Conservation (phyloP, 2,888 invertebrate species). For the Ctena decussata region DNA sequence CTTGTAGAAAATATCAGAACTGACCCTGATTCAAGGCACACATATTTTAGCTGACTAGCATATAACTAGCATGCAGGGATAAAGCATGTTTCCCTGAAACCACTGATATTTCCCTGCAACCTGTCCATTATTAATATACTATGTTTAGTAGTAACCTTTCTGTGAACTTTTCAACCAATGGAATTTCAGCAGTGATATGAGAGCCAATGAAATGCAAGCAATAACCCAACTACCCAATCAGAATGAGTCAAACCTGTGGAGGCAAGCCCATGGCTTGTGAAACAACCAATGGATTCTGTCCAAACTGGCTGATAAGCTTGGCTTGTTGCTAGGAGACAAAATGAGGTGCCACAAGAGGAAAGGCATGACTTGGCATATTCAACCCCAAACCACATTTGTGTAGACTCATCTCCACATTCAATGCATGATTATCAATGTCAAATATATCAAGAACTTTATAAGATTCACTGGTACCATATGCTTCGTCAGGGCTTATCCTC, state of each 20-base stretch:
- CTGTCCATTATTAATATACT: neutral
- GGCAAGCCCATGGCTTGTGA: constrained; percentile 2
- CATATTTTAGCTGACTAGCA: neutral
- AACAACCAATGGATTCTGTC: constrained; percentile 15
- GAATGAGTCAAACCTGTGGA: neutral
- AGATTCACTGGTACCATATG: too few relatives aligned
- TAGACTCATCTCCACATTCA: too few relatives aligned
- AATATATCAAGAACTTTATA: too few relatives aligned
- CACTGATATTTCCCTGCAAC: neutral
- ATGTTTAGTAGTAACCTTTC: neutral
- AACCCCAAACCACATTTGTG: too few relatives aligned
- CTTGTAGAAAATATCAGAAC: too few relatives aligned
- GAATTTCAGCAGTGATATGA: neutral
- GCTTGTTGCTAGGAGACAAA: constrained; percentile 21
- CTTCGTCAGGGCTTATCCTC: too few relatives aligned
- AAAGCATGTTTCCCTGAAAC: neutral
- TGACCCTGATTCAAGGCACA: too few relatives aligned
- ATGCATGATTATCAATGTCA: too few relatives aligned
- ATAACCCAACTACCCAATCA: neutral
- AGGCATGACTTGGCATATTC: too few relatives aligned
- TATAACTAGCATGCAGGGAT: neutral
- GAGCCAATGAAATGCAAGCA: constrained; percentile 5
- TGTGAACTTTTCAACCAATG: neutral
- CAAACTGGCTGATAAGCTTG: constrained; percentile 16
- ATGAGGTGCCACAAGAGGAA: too few relatives aligned